Base-by-base conservation (phyloP, 2,888 invertebrate genomes). In the Idaea dimidiata region DNA sequence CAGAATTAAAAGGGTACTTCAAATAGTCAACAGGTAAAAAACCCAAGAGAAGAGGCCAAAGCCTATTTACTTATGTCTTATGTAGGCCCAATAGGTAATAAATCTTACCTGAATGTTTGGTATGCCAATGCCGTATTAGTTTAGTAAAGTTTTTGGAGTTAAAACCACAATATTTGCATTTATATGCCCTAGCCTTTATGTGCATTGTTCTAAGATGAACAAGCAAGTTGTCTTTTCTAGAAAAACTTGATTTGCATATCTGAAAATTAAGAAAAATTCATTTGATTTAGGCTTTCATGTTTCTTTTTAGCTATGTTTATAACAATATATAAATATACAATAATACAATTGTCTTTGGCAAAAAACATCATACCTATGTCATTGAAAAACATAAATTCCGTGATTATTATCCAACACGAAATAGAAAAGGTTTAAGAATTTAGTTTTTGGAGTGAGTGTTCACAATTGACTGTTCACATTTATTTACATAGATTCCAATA, bases 161-260 rank as follows among this genome's bases (percentile, higher is more conserved):
- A 69, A 76, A 91, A 0, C 64, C 0, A 69, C 91, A 92, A 43
- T 77, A 71, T 72, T 89, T 92, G 74, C 91, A 92, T 14, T 62
- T 6, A 62, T 71, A 88, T 24, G 66, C 64, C 57, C 64, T 64
- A 68, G 56, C 81, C 77, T 62, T 69, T 75, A 58, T 77, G 62
- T 66, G 89, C 81, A 68, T 88, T 82, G 71, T 96, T 95, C 96
- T 91, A 59, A 96, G 88, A 85, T 96, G 96, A 65, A 95, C 96
- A 62, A 95, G 93, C 69, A 96, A 85, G 81, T 96, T 96, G 77
- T 96, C 96, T 81, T 96, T 96, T 66, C 96, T 94, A 18, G 95
- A 94, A 76, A 95, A 96, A 66, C 82, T 84, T 75, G 94, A 93
- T 59, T 91, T 82, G 75, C 95, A 95, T 53, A 95, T 94, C 95